These are phyloP conservation scores for Pachyramphus minor DNA, from an alignment of 2,113 vertebrate species.

Conservation along the genomic window DNA sequence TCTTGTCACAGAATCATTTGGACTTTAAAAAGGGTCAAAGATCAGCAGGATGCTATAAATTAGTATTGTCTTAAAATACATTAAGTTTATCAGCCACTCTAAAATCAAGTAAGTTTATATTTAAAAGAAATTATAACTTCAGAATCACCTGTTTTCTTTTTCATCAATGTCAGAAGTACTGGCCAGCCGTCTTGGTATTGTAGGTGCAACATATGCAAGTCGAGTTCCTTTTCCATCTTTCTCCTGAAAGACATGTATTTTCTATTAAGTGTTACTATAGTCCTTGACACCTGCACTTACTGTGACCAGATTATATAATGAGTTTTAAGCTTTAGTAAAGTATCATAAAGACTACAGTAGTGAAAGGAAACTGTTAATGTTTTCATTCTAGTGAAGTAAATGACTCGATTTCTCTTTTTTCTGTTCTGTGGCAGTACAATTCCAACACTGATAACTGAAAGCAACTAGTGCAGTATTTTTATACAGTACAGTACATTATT, in stretches of 20 bases:
- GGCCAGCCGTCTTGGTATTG: constrained; percentile 90
- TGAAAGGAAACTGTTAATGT: background rate
- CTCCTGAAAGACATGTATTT: constrained; percentile 74
- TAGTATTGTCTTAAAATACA: background rate
- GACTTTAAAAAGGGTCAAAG: background rate
- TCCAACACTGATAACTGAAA: background rate
- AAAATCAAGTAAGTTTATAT: background rate
- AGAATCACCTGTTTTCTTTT: constrained; percentile 92
- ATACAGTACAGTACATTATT: background rate
- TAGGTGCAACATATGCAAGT: constrained; percentile 92
- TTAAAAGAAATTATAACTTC: background rate
- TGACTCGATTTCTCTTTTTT: background rate
- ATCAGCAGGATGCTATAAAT: background rate
- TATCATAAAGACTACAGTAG: background rate
- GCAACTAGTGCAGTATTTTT: background rate
- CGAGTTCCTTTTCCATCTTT: constrained; percentile 90
- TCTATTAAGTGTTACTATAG: background rate
- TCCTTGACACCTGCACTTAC: background rate
- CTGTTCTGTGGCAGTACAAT: background rate
- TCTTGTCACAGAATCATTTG: background rate
- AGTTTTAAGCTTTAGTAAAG: background rate
- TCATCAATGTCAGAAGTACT: constrained; percentile 96
- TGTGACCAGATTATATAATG: accelerated
- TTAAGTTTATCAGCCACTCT: background rate
- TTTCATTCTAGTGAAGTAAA: background rate